These are phyloP conservation scores for Ceratitis capitata DNA, from an alignment of 1,140 invertebrate species.

Conservation along the genomic window DNA sequence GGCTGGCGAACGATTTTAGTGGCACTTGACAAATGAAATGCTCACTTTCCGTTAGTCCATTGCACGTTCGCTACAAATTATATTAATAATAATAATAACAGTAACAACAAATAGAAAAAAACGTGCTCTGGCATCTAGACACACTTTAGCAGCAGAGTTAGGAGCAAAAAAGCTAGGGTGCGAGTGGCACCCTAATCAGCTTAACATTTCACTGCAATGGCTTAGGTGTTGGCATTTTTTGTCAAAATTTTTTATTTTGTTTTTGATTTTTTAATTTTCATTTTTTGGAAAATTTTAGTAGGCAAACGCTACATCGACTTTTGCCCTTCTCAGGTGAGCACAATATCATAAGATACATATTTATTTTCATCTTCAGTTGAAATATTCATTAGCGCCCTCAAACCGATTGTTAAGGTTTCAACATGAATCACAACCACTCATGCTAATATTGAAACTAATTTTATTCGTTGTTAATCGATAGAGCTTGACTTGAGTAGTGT, in stretches of 20 bases:
- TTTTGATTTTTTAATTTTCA: not conserved
- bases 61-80: slow-evolving; percentile 1
- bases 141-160: not conserved
- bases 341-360: too few relatives aligned
- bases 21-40: slow-evolving; percentile 11
- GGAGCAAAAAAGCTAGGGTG: not conserved
- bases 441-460: too few relatives aligned
- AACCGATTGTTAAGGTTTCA: too few relatives aligned
- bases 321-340: too few relatives aligned
- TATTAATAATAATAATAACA: too few relatives aligned
- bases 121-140: not conserved
- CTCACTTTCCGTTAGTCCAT: not conserved
- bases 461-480: too few relatives aligned
- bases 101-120: not conserved
- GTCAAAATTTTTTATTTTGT: not conserved
- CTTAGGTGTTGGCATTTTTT: not conserved
- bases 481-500: too few relatives aligned
- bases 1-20: not conserved
- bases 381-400: too few relatives aligned
- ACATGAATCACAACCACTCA: too few relatives aligned
- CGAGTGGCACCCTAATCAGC: not conserved
- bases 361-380: too few relatives aligned
- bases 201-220: too few relatives aligned
- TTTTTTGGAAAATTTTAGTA: not conserved
- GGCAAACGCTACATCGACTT: too few relatives aligned